These are phyloP conservation scores for Amiota communis DNA, from an alignment of 2,888 invertebrate species.

Conservation along the genomic window DNA sequence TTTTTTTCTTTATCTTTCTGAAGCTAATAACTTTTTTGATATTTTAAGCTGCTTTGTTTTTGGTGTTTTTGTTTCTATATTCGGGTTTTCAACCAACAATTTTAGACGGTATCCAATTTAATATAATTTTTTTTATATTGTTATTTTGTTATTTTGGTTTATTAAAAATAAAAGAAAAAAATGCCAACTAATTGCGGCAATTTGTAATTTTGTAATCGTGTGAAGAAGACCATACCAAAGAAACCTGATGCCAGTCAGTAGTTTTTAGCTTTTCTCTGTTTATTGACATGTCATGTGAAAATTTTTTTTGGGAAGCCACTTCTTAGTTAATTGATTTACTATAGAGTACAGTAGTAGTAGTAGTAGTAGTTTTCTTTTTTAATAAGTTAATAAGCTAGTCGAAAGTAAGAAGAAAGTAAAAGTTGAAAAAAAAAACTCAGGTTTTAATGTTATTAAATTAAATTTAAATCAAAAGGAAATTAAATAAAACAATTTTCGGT, in stretches of 20 bases:
- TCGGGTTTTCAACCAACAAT: slow-evolving; percentile 33
- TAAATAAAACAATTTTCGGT: too few relatives aligned
- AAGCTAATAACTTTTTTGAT: neutral
- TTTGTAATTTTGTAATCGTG: slow-evolving; percentile 40
- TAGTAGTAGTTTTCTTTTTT: slow-evolving; percentile 8
- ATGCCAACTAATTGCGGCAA: slow-evolving; percentile 44
- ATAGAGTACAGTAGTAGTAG: too few relatives aligned
- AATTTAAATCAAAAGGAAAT: too few relatives aligned
- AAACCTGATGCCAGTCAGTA: too few relatives aligned
- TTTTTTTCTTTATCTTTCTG: slow-evolving; percentile 2
- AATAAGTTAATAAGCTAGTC: too few relatives aligned
- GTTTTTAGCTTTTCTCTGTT: too few relatives aligned
- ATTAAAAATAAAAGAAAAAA: slow-evolving; percentile 34
- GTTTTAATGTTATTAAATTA: too few relatives aligned
- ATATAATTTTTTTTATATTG: slow-evolving; percentile 45
- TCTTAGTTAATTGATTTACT: slow-evolving; percentile 39
- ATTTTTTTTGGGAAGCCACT: too few relatives aligned
- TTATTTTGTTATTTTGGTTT: slow-evolving; percentile 45
- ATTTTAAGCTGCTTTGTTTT: slow-evolving; percentile 31
- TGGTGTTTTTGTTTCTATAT: slow-evolving; percentile 34
- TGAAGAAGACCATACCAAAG: slow-evolving; percentile 5
- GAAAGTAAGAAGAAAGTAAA: too few relatives aligned
- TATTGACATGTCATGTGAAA: neutral
- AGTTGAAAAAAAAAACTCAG: too few relatives aligned
- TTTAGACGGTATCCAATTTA: neutral